These are phyloP conservation scores for Dasypogon diadema DNA, from an alignment of 2,888 invertebrate genomes.

Conservation along the genomic window DNA sequence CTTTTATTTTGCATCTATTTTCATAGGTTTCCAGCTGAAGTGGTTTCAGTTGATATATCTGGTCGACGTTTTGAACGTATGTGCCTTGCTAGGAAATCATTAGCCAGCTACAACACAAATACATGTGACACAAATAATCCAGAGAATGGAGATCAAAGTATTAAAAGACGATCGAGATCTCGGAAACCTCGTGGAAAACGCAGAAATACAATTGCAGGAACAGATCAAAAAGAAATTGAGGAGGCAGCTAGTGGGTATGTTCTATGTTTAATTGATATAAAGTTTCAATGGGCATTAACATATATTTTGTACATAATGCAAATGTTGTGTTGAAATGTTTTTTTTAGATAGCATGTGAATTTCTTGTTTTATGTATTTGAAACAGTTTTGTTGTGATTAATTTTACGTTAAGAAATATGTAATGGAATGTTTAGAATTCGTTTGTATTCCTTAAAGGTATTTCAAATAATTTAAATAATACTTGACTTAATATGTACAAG, in stretches of 20 bases:
- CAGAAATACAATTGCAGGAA: conserved; percentile 91
- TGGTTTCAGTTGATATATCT: conserved; percentile 90
- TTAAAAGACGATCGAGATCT: conserved; percentile 78
- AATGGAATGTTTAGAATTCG: conserved; percentile 14
- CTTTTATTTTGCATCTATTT: conserved; percentile 61
- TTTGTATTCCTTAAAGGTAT: conserved; percentile 1
- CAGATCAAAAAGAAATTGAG: conserved; percentile 89
- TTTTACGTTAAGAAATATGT: conserved; percentile 15
- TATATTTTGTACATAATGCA: background rate
- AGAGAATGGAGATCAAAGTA: conserved; percentile 73
- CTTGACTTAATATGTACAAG: too few relatives aligned
- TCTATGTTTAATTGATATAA: background rate
- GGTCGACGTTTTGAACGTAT: conserved; percentile 90
- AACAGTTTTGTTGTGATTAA: conserved; percentile 40
- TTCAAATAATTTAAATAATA: background rate
- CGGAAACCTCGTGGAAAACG: conserved; percentile 84
- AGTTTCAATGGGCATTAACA: background rate
- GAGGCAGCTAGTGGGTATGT: conserved; percentile 88
- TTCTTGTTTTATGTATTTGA: conserved; percentile 20
- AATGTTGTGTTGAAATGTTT: conserved; percentile 5
- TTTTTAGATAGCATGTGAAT: background rate
- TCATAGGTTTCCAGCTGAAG: conserved; percentile 84
- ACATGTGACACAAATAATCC: conserved; percentile 64
- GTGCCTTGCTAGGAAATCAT: conserved; percentile 86
- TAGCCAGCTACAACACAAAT: conserved; percentile 67